Evolutionary conservation across 2,888 invertebrate species (phyloP).

Genomic region (Alentia gelatinosa): DNA sequence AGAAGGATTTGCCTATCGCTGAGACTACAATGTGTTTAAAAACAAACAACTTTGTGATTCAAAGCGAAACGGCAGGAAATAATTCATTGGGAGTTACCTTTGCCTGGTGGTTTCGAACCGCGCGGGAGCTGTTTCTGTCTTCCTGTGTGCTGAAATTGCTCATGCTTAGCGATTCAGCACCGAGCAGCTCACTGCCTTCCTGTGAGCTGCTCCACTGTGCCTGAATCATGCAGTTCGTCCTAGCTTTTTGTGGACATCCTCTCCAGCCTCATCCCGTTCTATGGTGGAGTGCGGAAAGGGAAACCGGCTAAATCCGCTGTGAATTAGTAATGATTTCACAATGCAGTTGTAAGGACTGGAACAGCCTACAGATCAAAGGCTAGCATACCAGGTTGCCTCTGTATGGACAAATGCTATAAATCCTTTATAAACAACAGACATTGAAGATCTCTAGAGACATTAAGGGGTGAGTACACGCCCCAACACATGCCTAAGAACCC

Average conservation of each 20-base stretch:
- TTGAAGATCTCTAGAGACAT: too few species aligned
- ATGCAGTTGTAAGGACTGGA: background rate
- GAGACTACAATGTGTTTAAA: too few species aligned
- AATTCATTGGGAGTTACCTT: conserved; percentile 3
- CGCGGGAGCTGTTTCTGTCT: background rate
- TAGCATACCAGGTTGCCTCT: background rate
- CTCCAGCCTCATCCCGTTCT: background rate
- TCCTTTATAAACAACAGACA: conserved; percentile 23
- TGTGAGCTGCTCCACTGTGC: background rate
- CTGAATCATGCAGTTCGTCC: background rate
- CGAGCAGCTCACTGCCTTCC: background rate
- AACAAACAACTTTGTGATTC: background rate
- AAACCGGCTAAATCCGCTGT: background rate
- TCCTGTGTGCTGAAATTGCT: background rate
- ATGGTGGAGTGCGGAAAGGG: background rate
- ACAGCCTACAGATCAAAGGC: background rate
- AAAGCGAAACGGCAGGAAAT: background rate
- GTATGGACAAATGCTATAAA: background rate
- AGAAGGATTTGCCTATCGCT: too few species aligned
- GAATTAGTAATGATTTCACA: background rate
- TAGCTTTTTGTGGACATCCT: background rate
- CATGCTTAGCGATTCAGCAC: background rate
- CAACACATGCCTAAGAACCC: too few species aligned
- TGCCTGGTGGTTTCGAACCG: background rate
- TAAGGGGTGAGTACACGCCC: too few species aligned